These are phyloP conservation scores for Andrena cerasifolii DNA, from an alignment of 1,140 invertebrate genomes.

Conservation along the genomic window DNA sequence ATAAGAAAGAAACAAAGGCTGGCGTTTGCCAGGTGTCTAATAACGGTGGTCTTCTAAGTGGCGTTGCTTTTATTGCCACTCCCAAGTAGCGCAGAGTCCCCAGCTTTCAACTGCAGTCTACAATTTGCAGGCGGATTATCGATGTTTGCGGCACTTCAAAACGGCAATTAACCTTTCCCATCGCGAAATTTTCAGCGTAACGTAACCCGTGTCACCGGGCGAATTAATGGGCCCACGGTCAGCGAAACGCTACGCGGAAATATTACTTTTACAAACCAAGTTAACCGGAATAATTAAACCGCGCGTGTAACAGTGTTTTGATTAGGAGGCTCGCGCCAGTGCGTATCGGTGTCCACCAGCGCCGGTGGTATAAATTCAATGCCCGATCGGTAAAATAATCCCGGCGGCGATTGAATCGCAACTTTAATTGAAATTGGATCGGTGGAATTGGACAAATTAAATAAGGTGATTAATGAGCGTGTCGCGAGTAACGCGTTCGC, in stretches of 20 bases:
- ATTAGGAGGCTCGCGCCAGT: conserved; percentile 19
- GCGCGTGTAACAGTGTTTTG: conserved; percentile 27
- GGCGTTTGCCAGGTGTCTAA: not conserved
- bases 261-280: conserved; percentile 49
- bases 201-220: conserved; percentile 27
- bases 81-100: not conserved
- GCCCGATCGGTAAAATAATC: conserved; percentile 27
- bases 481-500: not conserved
- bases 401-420: conserved; percentile 30
- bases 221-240: conserved; percentile 35
- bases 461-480: conserved; percentile 31
- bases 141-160: conserved; percentile 30
- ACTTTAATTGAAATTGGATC: conserved; percentile 47
- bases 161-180: conserved; percentile 39
- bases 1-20: not conserved
- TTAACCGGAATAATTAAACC: conserved; percentile 49
- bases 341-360: conserved; percentile 19
- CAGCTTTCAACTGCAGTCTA: not conserved
- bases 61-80: conserved; percentile 16
- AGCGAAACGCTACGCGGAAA: conserved; percentile 17
- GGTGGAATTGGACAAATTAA: conserved; percentile 42
- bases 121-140: conserved; percentile 33
- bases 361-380: conserved; percentile 28
- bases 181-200: conserved; percentile 27
- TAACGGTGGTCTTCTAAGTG: conserved; percentile 18